Evolutionary conservation across 2,113 vertebrate species (phyloP).

Genomic region (Ammodytes dubius): DNA sequence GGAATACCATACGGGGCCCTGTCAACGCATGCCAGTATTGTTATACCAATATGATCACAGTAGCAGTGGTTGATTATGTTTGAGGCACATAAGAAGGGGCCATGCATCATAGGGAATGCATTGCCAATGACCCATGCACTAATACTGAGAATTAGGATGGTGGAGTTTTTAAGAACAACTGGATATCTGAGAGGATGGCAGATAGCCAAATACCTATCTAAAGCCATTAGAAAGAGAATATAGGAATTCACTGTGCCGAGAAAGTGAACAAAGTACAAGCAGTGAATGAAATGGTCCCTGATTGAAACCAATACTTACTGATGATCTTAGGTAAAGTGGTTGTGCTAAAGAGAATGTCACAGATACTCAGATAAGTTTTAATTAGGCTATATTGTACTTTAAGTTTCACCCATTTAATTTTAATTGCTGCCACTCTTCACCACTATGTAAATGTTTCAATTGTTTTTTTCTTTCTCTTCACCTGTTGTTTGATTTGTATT

Average conservation of each 20-base stretch:
- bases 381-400: too few relatives aligned
- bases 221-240: slow-evolving; percentile 76
- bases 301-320: slow-evolving; percentile 67
- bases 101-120: neutral
- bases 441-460: too few relatives aligned
- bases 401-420: too few relatives aligned
- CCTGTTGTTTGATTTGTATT: too few relatives aligned
- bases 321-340: slow-evolving; percentile 72
- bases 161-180: slow-evolving; percentile 58
- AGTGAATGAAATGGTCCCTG: slow-evolving; percentile 65
- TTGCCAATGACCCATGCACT: slow-evolving; percentile 49
- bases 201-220: slow-evolving; percentile 77
- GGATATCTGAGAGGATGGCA: slow-evolving; percentile 75
- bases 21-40: slow-evolving; percentile 69
- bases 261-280: slow-evolving; percentile 76
- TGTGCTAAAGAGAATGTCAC: slow-evolving; percentile 73
- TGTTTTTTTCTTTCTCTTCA: too few relatives aligned
- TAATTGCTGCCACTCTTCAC: too few relatives aligned
- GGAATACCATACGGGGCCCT: slow-evolving; percentile 45
- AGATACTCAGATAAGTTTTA: slow-evolving; percentile 45
- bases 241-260: slow-evolving; percentile 64
- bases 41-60: slow-evolving; percentile 77
- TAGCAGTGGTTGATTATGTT: slow-evolving; percentile 75
- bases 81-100: slow-evolving; percentile 76
- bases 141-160: slow-evolving; percentile 54